Conservation (phyloP, 2,888 invertebrate species). For the Macaria liturata region DNA sequence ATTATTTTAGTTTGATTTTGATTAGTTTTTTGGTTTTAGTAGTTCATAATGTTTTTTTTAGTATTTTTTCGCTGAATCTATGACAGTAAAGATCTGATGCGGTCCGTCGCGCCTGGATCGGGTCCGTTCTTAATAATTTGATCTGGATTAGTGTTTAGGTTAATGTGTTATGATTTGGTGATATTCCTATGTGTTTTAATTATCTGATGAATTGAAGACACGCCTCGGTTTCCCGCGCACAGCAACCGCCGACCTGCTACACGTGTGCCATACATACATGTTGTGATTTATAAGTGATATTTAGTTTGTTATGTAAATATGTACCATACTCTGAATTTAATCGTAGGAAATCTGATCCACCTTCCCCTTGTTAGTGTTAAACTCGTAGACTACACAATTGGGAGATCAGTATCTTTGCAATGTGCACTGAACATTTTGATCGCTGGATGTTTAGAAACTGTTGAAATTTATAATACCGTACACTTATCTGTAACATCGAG, state of each 20-base stretch:
- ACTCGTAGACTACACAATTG: conserved; percentile 28
- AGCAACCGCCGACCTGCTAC: conserved; percentile 64
- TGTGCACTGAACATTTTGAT: conserved; percentile 26
- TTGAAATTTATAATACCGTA: conserved; percentile 3
- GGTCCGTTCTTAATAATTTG: conserved; percentile 61
- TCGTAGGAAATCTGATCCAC: conserved; percentile 63
- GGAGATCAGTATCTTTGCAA: conserved; percentile 27
- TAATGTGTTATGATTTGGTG: conserved; percentile 68
- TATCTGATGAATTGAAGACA: conserved; percentile 69
- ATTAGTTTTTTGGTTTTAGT: conserved; percentile 71
- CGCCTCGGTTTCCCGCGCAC: conserved; percentile 51
- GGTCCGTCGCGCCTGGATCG: conserved; percentile 49
- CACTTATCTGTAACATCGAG: not conserved
- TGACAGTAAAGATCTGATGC: conserved; percentile 85
- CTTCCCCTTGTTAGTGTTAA: conserved; percentile 52
- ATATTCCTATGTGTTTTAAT: conserved; percentile 65
- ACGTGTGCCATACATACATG: conserved; percentile 81
- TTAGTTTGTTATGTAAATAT: conserved; percentile 82
- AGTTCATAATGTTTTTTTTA: conserved; percentile 79
- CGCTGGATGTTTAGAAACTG: conserved; percentile 11
- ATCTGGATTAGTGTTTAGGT: conserved; percentile 73
- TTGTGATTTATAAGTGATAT: conserved; percentile 83
- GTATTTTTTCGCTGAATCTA: conserved; percentile 79
- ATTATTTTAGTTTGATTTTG: conserved; percentile 81
- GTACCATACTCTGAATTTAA: conserved; percentile 78